These are phyloP conservation scores for Drosophila macrospina DNA, from an alignment of 2,888 invertebrate genomes.

Conservation along the genomic window DNA sequence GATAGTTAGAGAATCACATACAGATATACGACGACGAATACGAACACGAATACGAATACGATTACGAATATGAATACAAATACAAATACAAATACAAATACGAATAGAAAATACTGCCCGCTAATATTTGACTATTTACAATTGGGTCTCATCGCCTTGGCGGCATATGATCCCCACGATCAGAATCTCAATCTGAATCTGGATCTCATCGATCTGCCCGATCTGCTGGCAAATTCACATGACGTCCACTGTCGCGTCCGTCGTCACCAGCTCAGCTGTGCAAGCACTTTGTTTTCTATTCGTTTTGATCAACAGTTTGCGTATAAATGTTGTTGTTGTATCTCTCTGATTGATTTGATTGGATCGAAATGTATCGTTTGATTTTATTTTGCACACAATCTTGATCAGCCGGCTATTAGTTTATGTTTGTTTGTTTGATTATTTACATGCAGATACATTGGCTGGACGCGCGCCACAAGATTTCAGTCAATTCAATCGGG, in stretches of 20 bases:
- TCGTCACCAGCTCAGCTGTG: slow-evolving; percentile 8
- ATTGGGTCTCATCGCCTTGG: slow-evolving; percentile 41
- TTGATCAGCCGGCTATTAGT: slow-evolving; percentile 13
- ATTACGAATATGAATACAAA: too few relatives aligned
- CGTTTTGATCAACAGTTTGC: slow-evolving; percentile 42
- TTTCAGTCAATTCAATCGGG: slow-evolving; percentile 34
- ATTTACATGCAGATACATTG: slow-evolving; percentile 49
- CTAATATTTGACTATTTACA: slow-evolving; percentile 54
- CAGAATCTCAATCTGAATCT: slow-evolving; percentile 42
- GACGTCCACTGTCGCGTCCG: slow-evolving; percentile 22
- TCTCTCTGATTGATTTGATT: slow-evolving; percentile 10
- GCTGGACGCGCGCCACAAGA: slow-evolving; percentile 35
- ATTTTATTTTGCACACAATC: background rate
- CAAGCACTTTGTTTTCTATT: background rate
- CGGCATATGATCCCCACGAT: slow-evolving; percentile 53
- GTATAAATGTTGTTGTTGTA: slow-evolving; percentile 3
- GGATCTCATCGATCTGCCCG: slow-evolving; percentile 48
- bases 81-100: slow-evolving; percentile 24
- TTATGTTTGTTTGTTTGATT: slow-evolving; percentile 21
- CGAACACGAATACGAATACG: slow-evolving; percentile 12
- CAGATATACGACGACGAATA: slow-evolving; percentile 9
- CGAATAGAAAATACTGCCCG: slow-evolving; percentile 40
- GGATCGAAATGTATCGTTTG: slow-evolving; percentile 15
- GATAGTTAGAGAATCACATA: slow-evolving; percentile 25
- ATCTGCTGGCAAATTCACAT: slow-evolving; percentile 31